Evolutionary conservation across 2,888 invertebrate genomes (phyloP), one percentile per base, ranked within the genome.

Genomic region (Morpho achilles): DNA sequence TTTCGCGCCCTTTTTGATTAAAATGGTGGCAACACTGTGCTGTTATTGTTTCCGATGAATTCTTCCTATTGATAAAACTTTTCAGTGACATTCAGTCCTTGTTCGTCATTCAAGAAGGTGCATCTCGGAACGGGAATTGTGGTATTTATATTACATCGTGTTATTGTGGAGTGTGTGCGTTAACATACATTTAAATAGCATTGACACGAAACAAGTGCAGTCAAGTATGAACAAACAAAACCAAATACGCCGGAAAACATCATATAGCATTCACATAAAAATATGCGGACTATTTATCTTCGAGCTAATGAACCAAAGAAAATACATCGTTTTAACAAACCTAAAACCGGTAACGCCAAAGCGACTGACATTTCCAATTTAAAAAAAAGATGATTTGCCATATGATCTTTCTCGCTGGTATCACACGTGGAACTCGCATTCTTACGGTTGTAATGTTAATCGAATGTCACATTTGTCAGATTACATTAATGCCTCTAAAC

Each of bases 331-430:
- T 73, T 79, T 79, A 64, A 80, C 81, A 77, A 80, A 72, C 73
- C 64, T 66, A 60, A 69, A 79, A 80, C 82, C 77, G 82, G 84
- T 87, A 81, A 76, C 77, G 76, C 81, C 77, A 79, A 77, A 80
- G 73, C 71, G 71, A 76, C 79, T 88, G 87, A 87, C 87, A 88
- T 88, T 88, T 86, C 73, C 74, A 77, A 77, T 80, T 73, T 73
- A 78, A 84, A 82, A 50, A 83, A 83, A 83, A 74, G 75, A 83
- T 78, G 75, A 76, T 75, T 72, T 74, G 71, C 69, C 65, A 69
- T 68, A 65, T 66, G 65, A 71, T 70, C 68, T 73, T 70, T 72
- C 70, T 66, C 65, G 67, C 65, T 64, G 68, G 66, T 68, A 70
- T 76, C 76, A 69, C 57, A 58, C 53, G 41, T 57, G 47, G 53